Base-by-base conservation (phyloP, 2,888 invertebrate genomes). In the Pseudococcus viburni region DNA sequence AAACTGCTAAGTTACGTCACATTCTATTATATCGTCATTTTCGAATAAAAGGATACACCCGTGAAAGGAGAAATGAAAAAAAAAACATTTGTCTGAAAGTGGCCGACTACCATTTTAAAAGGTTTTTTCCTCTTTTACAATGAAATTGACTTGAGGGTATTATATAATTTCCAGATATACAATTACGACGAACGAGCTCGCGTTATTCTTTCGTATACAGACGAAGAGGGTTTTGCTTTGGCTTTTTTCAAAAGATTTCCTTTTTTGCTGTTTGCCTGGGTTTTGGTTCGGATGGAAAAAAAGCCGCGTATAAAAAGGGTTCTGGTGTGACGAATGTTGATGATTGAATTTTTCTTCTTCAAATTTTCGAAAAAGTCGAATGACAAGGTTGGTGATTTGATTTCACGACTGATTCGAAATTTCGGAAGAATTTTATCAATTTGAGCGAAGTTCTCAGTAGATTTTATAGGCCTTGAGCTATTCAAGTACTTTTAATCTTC, bases 41-140 rank as follows among this genome's bases (percentile, higher is more conserved):
- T 33, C 80, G n/a, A 80, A 80, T 80, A 80, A 80, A 80, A 80
- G 80, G 80, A 80, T 80, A 80, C 80, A 46, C 17, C 80, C 80
- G 80, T 80, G n/a, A 46, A 80, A 80, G 64, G 26, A 85, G 85
- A 51, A 85, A 85, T 59, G 51, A 33, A 33, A 19, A 84, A 84
- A 85, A 85, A 85, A 85, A 85, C 85, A 85, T 33, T 85, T 85
- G 85, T 85, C 55, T 17, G 39, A 85, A 85, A 85, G 85, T 85
- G 85, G 64, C 59, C 85, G 55, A 85, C 59, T 85, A 85, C 85
- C 85, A 51, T 59, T 85, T 85, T 85, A 26, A 80, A 80, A 80
- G 80, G 42, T 39, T 39, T 80, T 80, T 80, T 42, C 51, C 33
- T 73, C 46, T 80, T 80, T 80, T 80, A 80, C 80, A 46, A 46